These are phyloP conservation scores for Papilio dardanus DNA, from an alignment of 1,140 invertebrate genomes.

Conservation along the genomic window DNA sequence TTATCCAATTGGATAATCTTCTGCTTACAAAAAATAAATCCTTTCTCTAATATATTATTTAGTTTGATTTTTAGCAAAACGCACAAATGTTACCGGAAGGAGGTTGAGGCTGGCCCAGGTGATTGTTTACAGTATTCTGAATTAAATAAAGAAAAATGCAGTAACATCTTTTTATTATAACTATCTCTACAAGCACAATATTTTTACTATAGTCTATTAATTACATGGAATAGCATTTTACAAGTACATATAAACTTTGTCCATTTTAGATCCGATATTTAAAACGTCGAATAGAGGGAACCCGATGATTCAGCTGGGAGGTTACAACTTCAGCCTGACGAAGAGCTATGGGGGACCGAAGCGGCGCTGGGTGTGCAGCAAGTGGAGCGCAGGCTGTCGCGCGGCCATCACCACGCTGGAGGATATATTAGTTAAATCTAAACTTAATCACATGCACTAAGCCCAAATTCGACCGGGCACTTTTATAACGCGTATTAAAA, in stretches of 20 bases:
- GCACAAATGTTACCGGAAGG: too few species aligned
- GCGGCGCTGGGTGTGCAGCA: conserved; percentile 51
- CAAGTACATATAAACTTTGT: conserved; percentile 19
- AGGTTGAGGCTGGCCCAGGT: too few species aligned
- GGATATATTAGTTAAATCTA: conserved; percentile 41
- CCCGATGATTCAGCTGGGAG: conserved; percentile 45
- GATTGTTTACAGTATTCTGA: too few species aligned
- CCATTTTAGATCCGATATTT: conserved; percentile 42
- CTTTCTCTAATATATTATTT: too few species aligned
- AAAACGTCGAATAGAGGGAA: conserved; percentile 50
- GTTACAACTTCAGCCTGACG: conserved; percentile 43
- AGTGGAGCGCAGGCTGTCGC: conserved; percentile 41
- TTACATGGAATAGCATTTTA: neutral
- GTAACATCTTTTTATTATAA: too few species aligned
- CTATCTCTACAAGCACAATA: neutral
- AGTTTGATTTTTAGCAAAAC: too few species aligned
- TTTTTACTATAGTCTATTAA: neutral
- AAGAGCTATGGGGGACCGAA: conserved; percentile 35
- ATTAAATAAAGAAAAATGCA: too few species aligned
- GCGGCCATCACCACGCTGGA: conserved; percentile 44
- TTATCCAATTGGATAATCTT: too few species aligned
- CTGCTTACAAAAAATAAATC: too few species aligned
- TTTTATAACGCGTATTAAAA: neutral
- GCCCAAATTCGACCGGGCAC: neutral
- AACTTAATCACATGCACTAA: conserved; percentile 42